phyloP scores from a whole-genome alignment of 2,113 vertebrate genomes.

The Spea multiplicata region DNA sequence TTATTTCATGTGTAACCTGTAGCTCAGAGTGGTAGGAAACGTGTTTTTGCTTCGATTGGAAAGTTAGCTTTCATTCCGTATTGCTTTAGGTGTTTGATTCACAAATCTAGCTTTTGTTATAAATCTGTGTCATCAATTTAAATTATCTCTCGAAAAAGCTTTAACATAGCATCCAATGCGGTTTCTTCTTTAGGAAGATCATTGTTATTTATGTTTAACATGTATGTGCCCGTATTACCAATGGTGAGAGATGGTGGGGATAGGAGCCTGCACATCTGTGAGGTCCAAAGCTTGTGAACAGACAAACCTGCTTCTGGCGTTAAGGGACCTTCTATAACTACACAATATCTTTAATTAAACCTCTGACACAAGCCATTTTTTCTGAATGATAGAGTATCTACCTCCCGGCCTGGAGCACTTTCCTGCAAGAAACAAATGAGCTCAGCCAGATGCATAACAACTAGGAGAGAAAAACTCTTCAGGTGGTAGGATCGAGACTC shows the following conservation, averaged over 20 bases:
- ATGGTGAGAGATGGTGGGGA: not conserved
- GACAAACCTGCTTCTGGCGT: not conserved
- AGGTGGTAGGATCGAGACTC: no score
- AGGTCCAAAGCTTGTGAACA: no score
- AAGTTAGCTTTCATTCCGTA: no score
- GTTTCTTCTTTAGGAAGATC: no score
- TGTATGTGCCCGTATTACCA: not conserved
- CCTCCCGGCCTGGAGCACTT: conserved; percentile 6
- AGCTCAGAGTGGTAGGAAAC: no score
- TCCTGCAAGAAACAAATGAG: conserved; percentile 13
- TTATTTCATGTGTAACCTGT: no score
- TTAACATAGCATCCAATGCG: no score
- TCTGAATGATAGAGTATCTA: conserved; percentile 18
- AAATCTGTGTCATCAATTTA: no score
- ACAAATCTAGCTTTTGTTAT: no score
- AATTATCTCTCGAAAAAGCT: no score
- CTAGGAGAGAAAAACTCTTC: conserved; percentile 7
- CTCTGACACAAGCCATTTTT: conserved; percentile 28
- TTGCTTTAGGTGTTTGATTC: no score
- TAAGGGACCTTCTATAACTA: not conserved
- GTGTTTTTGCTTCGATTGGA: no score
- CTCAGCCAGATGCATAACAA: conserved; percentile 26
- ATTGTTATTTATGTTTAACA: not conserved
- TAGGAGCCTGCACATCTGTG: not conserved
- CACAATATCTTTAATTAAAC: conserved; percentile 28